phyloP scores from a whole-genome alignment of 2,888 invertebrate species.

The Drosophila nr. fundita region DNA sequence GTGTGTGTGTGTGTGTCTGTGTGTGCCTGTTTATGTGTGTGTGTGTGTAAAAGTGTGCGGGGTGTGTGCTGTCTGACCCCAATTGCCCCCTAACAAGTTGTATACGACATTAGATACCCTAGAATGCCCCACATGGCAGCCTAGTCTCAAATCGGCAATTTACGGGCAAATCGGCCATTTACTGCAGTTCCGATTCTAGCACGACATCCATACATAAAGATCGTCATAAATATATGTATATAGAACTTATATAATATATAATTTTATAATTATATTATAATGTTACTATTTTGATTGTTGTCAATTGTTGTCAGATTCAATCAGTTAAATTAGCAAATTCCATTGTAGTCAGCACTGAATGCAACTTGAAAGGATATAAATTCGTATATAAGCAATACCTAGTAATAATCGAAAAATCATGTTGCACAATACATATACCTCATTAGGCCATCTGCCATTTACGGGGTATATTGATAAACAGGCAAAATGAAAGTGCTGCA shows the following conservation, averaged over 20 bases:
- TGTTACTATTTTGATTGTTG: neutral
- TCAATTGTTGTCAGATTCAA: conserved; percentile 35
- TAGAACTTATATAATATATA: too few species aligned
- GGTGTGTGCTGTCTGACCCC: conserved; percentile 8
- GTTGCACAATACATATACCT: conserved; percentile 37
- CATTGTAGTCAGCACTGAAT: neutral
- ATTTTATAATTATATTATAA: too few species aligned
- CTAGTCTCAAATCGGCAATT: neutral
- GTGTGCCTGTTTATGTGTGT: conserved; percentile 4
- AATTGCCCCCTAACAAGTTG: conserved; percentile 1
- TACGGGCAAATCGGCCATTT: too few species aligned
- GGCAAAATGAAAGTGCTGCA: conserved; percentile 30
- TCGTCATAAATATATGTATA: neutral
- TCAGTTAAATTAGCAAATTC: conserved; percentile 34
- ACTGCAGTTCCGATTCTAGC: neutral
- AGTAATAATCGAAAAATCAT: neutral
- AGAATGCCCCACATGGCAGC: neutral
- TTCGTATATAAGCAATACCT: neutral
- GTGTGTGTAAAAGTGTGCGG: neutral
- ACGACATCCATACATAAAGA: neutral
- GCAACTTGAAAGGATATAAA: neutral
- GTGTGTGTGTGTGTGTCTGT: neutral
- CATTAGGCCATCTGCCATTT: neutral
- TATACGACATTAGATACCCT: conserved; percentile 1
- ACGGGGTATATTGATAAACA: conserved; percentile 25